Evolutionary conservation across 2,113 vertebrate species (phyloP), one percentile per base, ranked within the genome.

Genomic region (Rostratula benghalensis): DNA sequence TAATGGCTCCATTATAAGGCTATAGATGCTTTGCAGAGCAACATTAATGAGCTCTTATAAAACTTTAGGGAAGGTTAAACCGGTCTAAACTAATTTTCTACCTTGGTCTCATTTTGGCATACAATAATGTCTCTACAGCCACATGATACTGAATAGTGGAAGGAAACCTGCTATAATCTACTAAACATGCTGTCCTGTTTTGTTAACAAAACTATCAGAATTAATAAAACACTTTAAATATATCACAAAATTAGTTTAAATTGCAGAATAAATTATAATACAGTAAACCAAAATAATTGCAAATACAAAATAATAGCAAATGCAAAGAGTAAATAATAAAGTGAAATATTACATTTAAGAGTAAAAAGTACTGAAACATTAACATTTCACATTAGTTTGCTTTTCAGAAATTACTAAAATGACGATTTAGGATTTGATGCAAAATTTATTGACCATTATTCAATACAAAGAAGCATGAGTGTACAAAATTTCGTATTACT

Each of bases 21-120:
- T 73, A 12, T 41, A 80, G 75, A 54, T 93, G 63, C 67, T 88
- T 51, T 93, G 45, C 71, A 86, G 45, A 83, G n/a, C 79, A 86
- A 59, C 54, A 69, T 83, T 80, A 69, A 80, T 88, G 53, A 90
- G 41, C 63, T 92, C n/a, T 60, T 92, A 37, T 77, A 74, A 88
- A 90, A 80, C 71, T 95, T 77, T 45, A 27, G 59, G 30, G 25
- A 92, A 92, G 41, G 54, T 93, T 90, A 74, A 80, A 43, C n/a
- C 15, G 21, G 15, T 90, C 71, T 93, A 63, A 92, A 86, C 7
- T 92, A 48, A 61, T 27, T 90, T 76, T 35, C 53, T 86, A 22
- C 50, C 43, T 77, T 77, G 17, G 35, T 92, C 31, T 83, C 77
- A 81, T 80, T 86, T 70, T 67, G 68, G 51, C 64, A 51, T 81